Conservation (phyloP, 2,888 invertebrate species). For the Globia sparganii region DNA sequence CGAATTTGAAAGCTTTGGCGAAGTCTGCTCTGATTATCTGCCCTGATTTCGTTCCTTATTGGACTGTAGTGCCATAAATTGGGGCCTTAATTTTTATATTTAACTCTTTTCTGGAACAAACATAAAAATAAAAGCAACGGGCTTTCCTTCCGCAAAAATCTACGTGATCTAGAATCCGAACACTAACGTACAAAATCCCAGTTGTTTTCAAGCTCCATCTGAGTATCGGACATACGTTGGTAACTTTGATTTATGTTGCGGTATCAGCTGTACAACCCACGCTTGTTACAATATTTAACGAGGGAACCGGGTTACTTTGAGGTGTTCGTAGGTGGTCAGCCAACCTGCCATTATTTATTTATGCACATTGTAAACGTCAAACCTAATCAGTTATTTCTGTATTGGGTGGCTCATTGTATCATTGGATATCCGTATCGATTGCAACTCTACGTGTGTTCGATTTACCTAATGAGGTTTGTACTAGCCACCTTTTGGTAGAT, state of each 20-base stretch:
- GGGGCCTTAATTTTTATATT: neutral
- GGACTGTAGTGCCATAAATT: constrained; percentile 14
- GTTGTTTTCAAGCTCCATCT: constrained; percentile 13
- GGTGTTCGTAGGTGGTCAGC: constrained; percentile 41
- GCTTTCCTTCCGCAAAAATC: constrained; percentile 3
- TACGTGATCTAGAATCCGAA: constrained; percentile 5
- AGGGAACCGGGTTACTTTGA: constrained; percentile 29
- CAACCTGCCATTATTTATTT: constrained; percentile 41
- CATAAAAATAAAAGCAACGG: constrained; percentile 7
- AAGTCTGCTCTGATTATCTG: constrained; percentile 27
- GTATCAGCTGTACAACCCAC: constrained; percentile 47
- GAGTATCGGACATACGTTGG: constrained; percentile 21
- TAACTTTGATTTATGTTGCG: constrained; percentile 42
- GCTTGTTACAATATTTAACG: constrained; percentile 47
- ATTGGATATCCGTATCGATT: constrained; percentile 13
- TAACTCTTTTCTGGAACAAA: neutral
- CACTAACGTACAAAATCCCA: neutral
- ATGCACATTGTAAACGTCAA: constrained; percentile 28
- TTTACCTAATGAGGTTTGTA: neutral
- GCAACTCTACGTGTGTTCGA: neutral
- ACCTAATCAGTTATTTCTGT: constrained; percentile 28
- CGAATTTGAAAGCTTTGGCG: constrained; percentile 45
- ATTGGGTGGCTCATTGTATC: constrained; percentile 8
- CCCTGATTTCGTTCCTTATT: constrained; percentile 37
- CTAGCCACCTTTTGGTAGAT: neutral